phyloP scores from a whole-genome alignment of 2,113 vertebrate genomes.

The Jacana jacana region DNA sequence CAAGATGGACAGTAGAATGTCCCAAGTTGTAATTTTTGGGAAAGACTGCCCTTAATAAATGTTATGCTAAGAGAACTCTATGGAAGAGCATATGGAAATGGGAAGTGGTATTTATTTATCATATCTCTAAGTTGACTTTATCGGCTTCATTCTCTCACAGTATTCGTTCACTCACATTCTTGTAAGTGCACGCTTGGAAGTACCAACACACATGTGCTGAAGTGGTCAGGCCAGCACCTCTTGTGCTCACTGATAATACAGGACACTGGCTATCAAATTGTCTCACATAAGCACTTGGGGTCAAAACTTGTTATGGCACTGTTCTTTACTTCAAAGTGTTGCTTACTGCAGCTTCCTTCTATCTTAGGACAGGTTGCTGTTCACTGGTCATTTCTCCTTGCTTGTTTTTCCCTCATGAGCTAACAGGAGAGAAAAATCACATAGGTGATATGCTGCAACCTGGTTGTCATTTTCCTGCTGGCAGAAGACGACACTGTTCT shows the following conservation, averaged over 20 bases:
- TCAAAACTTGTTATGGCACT: background rate
- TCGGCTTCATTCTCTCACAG: background rate
- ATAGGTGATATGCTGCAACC: background rate
- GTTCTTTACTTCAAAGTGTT: background rate
- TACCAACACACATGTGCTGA: background rate
- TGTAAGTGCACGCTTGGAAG: background rate
- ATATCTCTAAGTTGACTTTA: background rate
- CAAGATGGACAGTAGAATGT: background rate
- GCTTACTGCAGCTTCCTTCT: background rate
- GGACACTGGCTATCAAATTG: background rate
- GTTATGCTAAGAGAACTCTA: background rate
- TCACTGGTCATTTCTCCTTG: background rate
- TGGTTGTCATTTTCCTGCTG: fast-evolving
- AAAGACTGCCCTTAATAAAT: background rate
- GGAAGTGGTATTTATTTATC: background rate
- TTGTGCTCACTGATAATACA: background rate
- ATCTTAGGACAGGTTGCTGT: background rate
- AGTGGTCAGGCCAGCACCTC: background rate
- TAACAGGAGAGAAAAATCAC: background rate
- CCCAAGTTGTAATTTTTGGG: background rate
- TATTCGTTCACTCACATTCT: background rate
- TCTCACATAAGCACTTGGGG: fast-evolving
- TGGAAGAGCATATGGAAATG: background rate
- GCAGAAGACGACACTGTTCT: background rate
- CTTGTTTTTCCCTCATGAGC: background rate